phyloP scores from a whole-genome alignment of 1,140 invertebrate genomes.

The Nylanderia fulva region DNA sequence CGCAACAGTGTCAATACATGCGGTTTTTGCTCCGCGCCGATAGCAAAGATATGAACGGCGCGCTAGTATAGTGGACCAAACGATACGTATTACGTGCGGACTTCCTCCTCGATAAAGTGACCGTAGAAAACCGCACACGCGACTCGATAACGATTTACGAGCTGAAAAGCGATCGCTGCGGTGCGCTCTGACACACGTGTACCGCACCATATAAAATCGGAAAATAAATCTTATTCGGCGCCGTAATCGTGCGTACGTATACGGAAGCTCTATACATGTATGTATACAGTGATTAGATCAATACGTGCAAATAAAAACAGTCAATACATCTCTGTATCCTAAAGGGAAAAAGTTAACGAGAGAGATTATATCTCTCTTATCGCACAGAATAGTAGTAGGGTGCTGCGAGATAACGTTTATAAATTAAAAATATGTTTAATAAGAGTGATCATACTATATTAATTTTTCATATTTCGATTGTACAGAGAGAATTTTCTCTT shows the following conservation, averaged over 20 bases:
- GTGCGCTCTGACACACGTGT: conserved; percentile 4
- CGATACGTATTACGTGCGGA: neutral
- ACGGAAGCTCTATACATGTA: neutral
- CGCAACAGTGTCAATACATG: neutral
- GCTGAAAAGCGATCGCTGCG: conserved; percentile 38
- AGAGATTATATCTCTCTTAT: neutral
- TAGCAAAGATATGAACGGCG: conserved; percentile 6
- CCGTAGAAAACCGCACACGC: conserved; percentile 61
- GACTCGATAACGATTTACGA: conserved; percentile 60
- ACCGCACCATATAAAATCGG: neutral
- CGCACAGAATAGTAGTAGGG: neutral
- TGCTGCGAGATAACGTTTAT: neutral
- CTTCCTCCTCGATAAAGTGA: conserved; percentile 45
- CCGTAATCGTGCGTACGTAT: neutral
- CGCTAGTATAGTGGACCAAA: conserved; percentile 33
- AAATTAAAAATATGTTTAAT: too few relatives aligned
- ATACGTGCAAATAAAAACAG: neutral
- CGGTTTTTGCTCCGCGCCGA: neutral
- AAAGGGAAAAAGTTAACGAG: neutral
- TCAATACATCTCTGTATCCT: neutral
- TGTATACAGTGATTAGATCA: conserved; percentile 5
- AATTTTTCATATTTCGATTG: too few relatives aligned
- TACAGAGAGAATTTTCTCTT: too few relatives aligned
- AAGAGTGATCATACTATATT: too few relatives aligned
- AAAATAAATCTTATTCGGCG: conserved; percentile 61